Evolutionary conservation across 2,888 invertebrate genomes (phyloP), one percentile per base, ranked within the genome.

Genomic region (Syrista parreyssii): DNA sequence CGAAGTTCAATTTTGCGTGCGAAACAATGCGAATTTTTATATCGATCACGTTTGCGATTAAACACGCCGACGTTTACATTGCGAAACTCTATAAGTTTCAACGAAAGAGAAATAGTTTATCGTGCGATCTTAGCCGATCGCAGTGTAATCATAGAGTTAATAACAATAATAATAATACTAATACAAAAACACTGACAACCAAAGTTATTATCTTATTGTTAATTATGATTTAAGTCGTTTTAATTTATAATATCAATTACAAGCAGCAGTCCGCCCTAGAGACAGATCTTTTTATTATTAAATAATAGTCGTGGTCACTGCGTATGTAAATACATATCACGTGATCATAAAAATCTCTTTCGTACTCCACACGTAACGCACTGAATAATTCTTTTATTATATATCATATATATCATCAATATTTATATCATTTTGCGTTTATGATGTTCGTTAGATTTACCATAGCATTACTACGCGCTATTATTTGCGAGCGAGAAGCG

Each of bases 181-280:
- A 75, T 74, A 75, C 78, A 79, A 84, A 75, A 82, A 75, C 4
- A 83, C 81, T 83, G 78, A 81, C 86, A 86, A 88, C 88, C 88
- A 89, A 88, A 88, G 88, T 86, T 86, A 55, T 55, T 55, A 84
- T 81, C 84, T 77, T 69, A 77, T 75, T 33, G 72, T 75, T 75
- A 72, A 71, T 71, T 71, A 75, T 77, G 40, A 77, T 71, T 75
- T 35, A 74, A 74, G 23, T 74, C 12, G 34, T 32, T n/a, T 74
- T 72, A 30, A 72, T 72, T n/a, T 74, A n/a, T 74, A 23, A 11
- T 74, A 36, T 74, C 11, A 34, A 74, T 74, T 74, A 30, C 31
- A n/a, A 33, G 32, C 74, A 33, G n/a, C 30, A 36, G 12, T 36
- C 40, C 31, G 12, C 36, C 36, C 34, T 73, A 30, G 35, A 12